Evolutionary conservation across 2,888 invertebrate species (phyloP).

Genomic region (Cancer borealis): DNA sequence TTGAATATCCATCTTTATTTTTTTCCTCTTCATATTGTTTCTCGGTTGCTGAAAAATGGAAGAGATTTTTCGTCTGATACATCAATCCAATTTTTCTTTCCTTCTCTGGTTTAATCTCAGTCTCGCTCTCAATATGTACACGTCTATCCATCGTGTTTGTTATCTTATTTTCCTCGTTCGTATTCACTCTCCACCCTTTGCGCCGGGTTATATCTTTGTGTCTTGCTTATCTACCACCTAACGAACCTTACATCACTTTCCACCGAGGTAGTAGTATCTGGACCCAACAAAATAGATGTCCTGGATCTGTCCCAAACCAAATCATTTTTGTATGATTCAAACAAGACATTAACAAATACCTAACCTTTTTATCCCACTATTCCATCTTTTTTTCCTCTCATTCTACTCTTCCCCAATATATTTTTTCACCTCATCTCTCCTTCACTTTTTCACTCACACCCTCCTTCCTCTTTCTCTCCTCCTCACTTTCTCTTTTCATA

Average conservation of each 20-base stretch:
- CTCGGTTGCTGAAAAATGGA: not conserved
- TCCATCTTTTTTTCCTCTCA: no score
- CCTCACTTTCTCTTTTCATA: not conserved
- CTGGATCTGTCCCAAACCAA: no score
- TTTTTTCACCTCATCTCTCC: no score
- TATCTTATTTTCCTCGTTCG: not conserved
- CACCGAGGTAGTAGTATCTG: not conserved
- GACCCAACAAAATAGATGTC: not conserved
- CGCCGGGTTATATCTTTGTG: not conserved
- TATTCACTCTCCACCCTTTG: not conserved
- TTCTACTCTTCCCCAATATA: no score
- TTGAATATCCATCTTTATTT: not conserved
- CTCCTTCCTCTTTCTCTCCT: not conserved
- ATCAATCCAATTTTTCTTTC: not conserved
- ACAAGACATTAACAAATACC: no score
- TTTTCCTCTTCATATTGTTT: not conserved
- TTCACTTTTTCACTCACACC: no score
- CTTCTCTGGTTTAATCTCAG: not conserved
- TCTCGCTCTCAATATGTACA: not conserved
- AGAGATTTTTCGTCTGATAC: not conserved
- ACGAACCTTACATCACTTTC: not conserved
- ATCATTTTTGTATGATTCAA: no score
- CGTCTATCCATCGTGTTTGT: not conserved
- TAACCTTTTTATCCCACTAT: no score
- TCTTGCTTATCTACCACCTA: not conserved